Evolutionary conservation across 2,113 vertebrate species (phyloP).

Genomic region (Nematolebias whitei): DNA sequence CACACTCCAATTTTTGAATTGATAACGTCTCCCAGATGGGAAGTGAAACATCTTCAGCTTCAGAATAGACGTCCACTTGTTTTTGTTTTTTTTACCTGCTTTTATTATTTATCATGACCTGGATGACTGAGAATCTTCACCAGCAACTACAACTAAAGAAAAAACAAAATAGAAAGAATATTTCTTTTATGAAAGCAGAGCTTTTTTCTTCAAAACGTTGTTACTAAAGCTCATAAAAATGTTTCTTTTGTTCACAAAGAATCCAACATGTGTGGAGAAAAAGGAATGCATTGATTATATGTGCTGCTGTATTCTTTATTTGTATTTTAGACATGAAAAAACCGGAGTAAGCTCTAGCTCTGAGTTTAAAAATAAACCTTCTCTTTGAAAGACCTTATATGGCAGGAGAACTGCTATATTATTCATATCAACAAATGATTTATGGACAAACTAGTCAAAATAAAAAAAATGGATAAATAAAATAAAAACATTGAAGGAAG

Average conservation of each 20-base stretch:
- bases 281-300: conserved; percentile 56
- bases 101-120: no score
- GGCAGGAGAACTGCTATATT: conserved; percentile 61
- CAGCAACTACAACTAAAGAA: no score
- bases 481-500: conserved; percentile 54
- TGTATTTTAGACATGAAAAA: conserved; percentile 50
- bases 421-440: conserved; percentile 68
- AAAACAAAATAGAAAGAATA: conserved; percentile 35
- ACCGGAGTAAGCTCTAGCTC: conserved; percentile 43
- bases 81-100: no score
- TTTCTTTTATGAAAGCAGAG: conserved; percentile 32
- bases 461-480: conserved; percentile 74
- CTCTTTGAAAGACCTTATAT: conserved; percentile 64
- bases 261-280: conserved; percentile 56
- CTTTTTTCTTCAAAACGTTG: conserved; percentile 51
- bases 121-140: no score
- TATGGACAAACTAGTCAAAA: conserved; percentile 62
- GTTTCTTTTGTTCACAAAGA: conserved; percentile 53
- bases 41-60: no score
- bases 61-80: no score
- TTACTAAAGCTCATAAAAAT: conserved; percentile 36
- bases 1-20: no score
- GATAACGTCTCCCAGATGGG: no score
- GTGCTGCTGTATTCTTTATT: conserved; percentile 22
- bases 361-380: conserved; percentile 74